Conservation (phyloP, 2,888 invertebrate genomes). For the Nemurella pictetii region DNA sequence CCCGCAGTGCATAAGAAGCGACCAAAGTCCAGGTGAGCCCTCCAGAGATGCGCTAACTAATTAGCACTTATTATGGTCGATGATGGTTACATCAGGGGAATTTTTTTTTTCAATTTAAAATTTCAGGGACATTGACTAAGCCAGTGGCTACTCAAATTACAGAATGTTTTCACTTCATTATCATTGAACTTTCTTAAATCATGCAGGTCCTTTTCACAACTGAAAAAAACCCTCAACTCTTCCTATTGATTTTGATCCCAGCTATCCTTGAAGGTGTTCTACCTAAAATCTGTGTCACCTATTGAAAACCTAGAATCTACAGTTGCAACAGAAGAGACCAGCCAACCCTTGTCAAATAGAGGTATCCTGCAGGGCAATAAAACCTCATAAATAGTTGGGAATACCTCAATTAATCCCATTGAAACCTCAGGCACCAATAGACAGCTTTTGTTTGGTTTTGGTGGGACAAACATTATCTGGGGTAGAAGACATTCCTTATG, state of each 20-base stretch:
- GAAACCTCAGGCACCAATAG: neutral
- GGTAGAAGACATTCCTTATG: neutral
- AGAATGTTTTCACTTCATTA: neutral
- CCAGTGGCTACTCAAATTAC: too few species aligned
- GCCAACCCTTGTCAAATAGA: neutral
- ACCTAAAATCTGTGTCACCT: neutral
- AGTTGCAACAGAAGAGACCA: neutral
- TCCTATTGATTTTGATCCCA: neutral
- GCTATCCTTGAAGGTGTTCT: neutral
- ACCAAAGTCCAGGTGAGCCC: constrained; percentile 47
- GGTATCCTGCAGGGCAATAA: neutral
- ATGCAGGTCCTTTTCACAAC: neutral
- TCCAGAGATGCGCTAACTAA: neutral
- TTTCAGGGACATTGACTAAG: too few species aligned
- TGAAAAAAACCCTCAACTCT: neutral
- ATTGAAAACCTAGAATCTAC: neutral
- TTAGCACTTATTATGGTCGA: neutral
- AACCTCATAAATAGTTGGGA: neutral
- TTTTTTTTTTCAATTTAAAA: too few species aligned
- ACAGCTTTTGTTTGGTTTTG: neutral
- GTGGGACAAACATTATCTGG: neutral
- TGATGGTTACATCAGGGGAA: too few species aligned
- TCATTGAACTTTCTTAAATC: neutral
- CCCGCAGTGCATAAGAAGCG: constrained; percentile 48
- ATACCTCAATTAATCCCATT: neutral